These are phyloP conservation scores for Potamilus streckersoni DNA, from an alignment of 1,140 invertebrate genomes.

Conservation along the genomic window DNA sequence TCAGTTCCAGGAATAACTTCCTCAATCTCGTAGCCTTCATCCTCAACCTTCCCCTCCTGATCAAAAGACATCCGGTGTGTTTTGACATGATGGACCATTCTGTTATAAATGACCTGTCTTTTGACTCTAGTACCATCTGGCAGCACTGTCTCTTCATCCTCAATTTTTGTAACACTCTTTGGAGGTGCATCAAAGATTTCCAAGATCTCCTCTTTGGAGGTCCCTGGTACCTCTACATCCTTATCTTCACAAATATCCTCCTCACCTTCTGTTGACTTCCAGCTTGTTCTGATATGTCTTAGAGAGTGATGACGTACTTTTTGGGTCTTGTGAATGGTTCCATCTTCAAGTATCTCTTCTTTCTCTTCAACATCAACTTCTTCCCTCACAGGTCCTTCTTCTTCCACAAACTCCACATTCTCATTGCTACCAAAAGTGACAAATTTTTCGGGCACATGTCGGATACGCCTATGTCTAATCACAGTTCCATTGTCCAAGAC, in stretches of 20 bases:
- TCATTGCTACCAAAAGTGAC: conserved; percentile 18
- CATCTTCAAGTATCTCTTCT: conserved; percentile 59
- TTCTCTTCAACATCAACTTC: conserved; percentile 48
- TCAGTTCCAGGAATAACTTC: conserved; percentile 60
- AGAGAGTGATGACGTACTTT: conserved; percentile 47
- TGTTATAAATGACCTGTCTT: conserved; percentile 47
- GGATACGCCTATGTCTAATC: conserved; percentile 38
- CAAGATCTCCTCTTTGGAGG: conserved; percentile 41
- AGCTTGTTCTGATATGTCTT: conserved; percentile 43
- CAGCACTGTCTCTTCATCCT: conserved; percentile 58
- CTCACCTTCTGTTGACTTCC: conserved; percentile 47
- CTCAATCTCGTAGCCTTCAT: conserved; percentile 55
- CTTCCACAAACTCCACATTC: conserved; percentile 30
- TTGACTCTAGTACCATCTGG: conserved; percentile 62
- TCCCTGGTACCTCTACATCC: conserved; percentile 46
- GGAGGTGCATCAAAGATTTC: conserved; percentile 62
- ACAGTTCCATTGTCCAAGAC: conserved; percentile 55
- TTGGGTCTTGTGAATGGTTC: conserved; percentile 53
- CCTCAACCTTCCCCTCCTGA: conserved; percentile 29
- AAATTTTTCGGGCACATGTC: conserved; percentile 13
- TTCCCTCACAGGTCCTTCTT: conserved; percentile 43
- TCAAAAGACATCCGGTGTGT: conserved; percentile 56
- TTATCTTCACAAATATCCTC: conserved; percentile 42
- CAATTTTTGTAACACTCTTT: conserved; percentile 52
- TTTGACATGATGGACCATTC: conserved; percentile 53